A percentile compares a stretch with the other conserved stretches of the same genome.
phyloP scores from a whole-genome alignment of 2,888 invertebrate species.

The Amphipoea lucens region DNA sequence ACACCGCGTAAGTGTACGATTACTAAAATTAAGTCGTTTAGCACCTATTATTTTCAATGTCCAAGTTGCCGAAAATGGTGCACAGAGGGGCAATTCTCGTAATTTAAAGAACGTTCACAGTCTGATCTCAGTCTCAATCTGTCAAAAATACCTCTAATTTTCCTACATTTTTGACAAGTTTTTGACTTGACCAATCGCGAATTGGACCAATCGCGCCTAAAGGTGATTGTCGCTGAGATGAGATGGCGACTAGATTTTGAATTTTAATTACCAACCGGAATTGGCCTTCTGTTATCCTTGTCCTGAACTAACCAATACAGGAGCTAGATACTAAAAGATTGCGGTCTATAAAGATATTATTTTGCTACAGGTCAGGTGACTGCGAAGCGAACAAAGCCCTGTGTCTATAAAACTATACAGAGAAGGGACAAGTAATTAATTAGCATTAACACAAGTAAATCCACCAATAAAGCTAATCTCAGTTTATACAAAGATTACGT shows the following conservation, averaged over 20 bases:
- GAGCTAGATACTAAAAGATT: background rate
- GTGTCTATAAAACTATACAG: background rate
- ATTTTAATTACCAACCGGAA: too few relatives aligned
- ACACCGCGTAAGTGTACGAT: background rate
- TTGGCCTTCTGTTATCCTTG: background rate
- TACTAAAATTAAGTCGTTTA: background rate
- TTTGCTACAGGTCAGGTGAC: background rate
- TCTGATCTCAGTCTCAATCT: too few relatives aligned
- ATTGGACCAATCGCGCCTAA: too few relatives aligned
- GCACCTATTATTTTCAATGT: background rate
- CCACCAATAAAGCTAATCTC: slow-evolving; percentile 27
- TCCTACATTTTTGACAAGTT: too few relatives aligned
- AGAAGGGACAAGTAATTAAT: slow-evolving; percentile 20
- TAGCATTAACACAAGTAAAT: slow-evolving; percentile 31
- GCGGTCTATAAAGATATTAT: background rate
- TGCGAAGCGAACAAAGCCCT: background rate
- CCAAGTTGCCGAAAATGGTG: background rate
- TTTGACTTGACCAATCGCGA: too few relatives aligned
- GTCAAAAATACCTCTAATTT: too few relatives aligned
- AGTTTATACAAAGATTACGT: slow-evolving; percentile 55
- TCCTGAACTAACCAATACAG: background rate
- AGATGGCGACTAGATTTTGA: too few relatives aligned
- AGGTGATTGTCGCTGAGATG: too few relatives aligned
- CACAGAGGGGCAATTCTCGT: background rate
- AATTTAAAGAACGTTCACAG: too few relatives aligned